These are phyloP conservation scores for Amblyjoppa proteus DNA, from an alignment of 2,888 invertebrate species.

Conservation along the genomic window DNA sequence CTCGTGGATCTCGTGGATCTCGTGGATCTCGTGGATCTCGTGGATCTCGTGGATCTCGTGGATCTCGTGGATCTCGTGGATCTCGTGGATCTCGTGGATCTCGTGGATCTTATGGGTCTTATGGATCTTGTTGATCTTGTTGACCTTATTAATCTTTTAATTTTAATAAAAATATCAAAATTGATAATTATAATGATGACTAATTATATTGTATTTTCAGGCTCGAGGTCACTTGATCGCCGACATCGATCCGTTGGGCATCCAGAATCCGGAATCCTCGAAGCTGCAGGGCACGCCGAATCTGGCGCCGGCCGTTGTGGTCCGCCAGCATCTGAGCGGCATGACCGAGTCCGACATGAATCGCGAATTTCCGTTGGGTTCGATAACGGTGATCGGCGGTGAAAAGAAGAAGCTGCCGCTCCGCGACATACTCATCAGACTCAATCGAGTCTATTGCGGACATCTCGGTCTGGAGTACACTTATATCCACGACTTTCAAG, in stretches of 20 bases:
- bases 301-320: conserved; percentile 76
- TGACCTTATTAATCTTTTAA: too few relatives aligned
- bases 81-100: too few relatives aligned
- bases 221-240: conserved; percentile 94
- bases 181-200: neutral
- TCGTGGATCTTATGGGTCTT: too few relatives aligned
- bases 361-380: conserved; percentile 75
- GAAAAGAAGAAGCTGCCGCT: conserved; percentile 73
- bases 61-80: too few relatives aligned
- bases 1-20: too few relatives aligned
- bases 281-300: conserved; percentile 75
- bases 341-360: conserved; percentile 77
- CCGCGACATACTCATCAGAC: conserved; percentile 77
- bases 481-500: conserved; percentile 76
- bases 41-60: too few relatives aligned
- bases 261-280: conserved; percentile 83
- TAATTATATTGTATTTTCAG: conserved; percentile 85
- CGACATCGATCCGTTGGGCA: conserved; percentile 92
- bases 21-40: too few relatives aligned
- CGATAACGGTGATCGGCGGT: conserved; percentile 78
- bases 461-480: conserved; percentile 80
- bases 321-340: conserved; percentile 77
- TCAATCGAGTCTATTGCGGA: conserved; percentile 81
- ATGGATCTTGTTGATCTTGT: too few relatives aligned
- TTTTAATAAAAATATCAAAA: neutral